A percentile compares a stretch with the other conserved stretches of the same genome.
Evolutionary conservation across 2,113 vertebrate species (phyloP).

Genomic region (Microcebus lehilahytsara): DNA sequence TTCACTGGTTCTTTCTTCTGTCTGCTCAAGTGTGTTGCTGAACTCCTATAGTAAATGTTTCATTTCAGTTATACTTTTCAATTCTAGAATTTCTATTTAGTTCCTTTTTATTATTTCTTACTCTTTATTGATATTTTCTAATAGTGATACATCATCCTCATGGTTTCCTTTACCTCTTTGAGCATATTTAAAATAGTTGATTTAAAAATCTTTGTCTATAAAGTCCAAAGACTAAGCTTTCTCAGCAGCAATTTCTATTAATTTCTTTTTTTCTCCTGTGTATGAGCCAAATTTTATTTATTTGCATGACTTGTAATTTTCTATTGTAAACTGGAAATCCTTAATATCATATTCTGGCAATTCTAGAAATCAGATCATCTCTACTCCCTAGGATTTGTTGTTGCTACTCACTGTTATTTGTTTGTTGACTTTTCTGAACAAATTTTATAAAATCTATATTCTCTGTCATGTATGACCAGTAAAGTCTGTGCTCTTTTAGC

Average conservation of each 20-base stretch:
- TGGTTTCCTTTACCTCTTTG: background rate
- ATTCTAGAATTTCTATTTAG: slow-evolving; percentile 6
- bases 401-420: background rate
- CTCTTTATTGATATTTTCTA: background rate
- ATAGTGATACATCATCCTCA: background rate
- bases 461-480: background rate
- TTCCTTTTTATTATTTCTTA: background rate
- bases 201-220: slow-evolving; percentile 1
- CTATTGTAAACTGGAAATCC: slow-evolving; percentile 15
- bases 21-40: background rate
- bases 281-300: background rate
- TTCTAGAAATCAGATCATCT: background rate
- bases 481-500: slow-evolving; percentile 6
- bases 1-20: background rate
- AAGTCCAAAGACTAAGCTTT: slow-evolving; percentile 16
- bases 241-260: background rate
- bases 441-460: slow-evolving; percentile 27
- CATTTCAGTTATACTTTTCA: background rate
- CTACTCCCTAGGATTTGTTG: background rate
- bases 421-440: slow-evolving; percentile 9
- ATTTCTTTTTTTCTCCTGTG: background rate
- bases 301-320: background rate
- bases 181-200: background rate
- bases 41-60: background rate
- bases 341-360: slow-evolving; percentile 1